Conservation (phyloP, 1,140 invertebrate species). For the Pentalonia nigronervosa region DNA sequence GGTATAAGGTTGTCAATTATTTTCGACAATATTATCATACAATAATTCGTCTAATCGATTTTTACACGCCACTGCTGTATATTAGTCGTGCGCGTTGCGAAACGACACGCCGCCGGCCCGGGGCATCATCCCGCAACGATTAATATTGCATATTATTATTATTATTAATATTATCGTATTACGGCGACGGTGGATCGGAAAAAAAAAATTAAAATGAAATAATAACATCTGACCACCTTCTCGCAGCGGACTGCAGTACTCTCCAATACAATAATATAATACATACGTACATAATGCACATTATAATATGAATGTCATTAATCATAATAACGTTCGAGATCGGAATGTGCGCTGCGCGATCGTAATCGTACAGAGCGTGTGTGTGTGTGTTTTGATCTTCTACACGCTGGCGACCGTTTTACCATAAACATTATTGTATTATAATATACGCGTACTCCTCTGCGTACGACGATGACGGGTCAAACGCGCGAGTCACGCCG, state of each 20-base stretch:
- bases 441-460: neutral
- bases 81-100: neutral
- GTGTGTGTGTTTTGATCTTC: slow-evolving; percentile 34
- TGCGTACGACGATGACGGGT: neutral
- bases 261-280: neutral
- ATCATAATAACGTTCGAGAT: slow-evolving; percentile 52
- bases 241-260: neutral
- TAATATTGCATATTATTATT: slow-evolving; percentile 32
- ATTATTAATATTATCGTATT: slow-evolving; percentile 46
- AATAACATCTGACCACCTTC: slow-evolving; percentile 37
- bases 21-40: neutral
- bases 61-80: slow-evolving; percentile 26
- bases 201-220: neutral
- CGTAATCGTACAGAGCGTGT: neutral
- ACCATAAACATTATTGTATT: neutral
- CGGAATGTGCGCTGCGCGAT: slow-evolving; percentile 25
- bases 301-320: slow-evolving; percentile 26
- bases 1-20: neutral
- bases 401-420: neutral
- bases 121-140: slow-evolving; percentile 39
- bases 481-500: neutral
- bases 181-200: neutral
- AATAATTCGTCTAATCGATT: slow-evolving; percentile 10
- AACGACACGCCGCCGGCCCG: neutral
- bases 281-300: neutral